Evolutionary conservation across 2,113 vertebrate genomes (phyloP).

Genomic region (Engystomops pustulosus): DNA sequence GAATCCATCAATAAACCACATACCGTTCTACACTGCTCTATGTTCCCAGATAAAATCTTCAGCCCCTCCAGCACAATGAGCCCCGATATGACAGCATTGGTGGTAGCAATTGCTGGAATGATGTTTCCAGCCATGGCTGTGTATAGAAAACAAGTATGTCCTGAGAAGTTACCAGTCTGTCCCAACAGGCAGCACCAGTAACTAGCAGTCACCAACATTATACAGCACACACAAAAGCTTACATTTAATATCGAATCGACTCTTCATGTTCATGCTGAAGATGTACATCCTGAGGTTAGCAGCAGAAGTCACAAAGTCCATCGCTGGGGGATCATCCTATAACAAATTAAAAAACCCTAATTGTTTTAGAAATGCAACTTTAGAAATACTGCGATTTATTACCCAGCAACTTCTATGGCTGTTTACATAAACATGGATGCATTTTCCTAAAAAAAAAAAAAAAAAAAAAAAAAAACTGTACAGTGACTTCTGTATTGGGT

Average conservation of each 20-base stretch:
- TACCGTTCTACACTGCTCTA: slow-evolving; percentile 93
- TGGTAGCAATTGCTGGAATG: slow-evolving; percentile 98
- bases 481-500: no score
- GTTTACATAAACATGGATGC: no score
- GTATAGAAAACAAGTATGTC: slow-evolving; percentile 47
- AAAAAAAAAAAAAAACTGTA: no score
- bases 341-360: no score
- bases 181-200: no score
- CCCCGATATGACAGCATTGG: slow-evolving; percentile 95
- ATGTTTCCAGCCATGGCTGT: slow-evolving; percentile 99
- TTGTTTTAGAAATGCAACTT: no score
- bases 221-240: slow-evolving; percentile 67
- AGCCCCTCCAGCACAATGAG: slow-evolving; percentile 93
- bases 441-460: no score
- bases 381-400: no score
- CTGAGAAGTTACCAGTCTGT: not conserved
- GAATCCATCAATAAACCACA: slow-evolving; percentile 62
- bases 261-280: slow-evolving; percentile 99
- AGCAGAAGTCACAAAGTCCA: slow-evolving; percentile 97
- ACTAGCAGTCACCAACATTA: not conserved
- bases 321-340: slow-evolving; percentile 92
- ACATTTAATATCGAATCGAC: slow-evolving; percentile 98
- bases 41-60: slow-evolving; percentile 90
- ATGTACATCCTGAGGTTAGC: slow-evolving; percentile 96
- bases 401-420: no score